A percentile compares a stretch with the other conserved stretches of the same genome.
Evolutionary conservation across 1,140 invertebrate genomes (phyloP).

Genomic region (Drosophila virilis): DNA sequence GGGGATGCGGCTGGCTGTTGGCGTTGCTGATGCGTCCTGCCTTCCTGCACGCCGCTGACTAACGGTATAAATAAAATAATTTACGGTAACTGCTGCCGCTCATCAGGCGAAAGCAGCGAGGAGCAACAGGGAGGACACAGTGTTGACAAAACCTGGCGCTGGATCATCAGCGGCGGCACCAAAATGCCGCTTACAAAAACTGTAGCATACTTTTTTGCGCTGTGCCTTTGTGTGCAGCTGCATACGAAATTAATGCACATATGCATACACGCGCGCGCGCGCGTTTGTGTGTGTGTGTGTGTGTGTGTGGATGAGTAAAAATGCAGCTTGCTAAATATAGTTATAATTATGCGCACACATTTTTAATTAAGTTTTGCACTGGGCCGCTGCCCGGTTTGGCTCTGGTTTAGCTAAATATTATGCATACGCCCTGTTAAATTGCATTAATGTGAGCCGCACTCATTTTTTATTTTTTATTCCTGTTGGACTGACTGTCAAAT

Average conservation of each 20-base stretch:
- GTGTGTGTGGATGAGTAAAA: slow-evolving; percentile 41
- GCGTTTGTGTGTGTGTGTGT: slow-evolving; percentile 12
- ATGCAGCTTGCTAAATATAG: slow-evolving; percentile 75
- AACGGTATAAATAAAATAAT: slow-evolving; percentile 82
- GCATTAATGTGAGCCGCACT: slow-evolving; percentile 66
- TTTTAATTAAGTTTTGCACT: slow-evolving; percentile 79
- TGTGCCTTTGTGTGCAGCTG: slow-evolving; percentile 68
- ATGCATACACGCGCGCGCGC: slow-evolving; percentile 26
- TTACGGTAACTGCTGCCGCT: slow-evolving; percentile 81
- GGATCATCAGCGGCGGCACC: slow-evolving; percentile 62
- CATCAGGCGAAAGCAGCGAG: slow-evolving; percentile 61
- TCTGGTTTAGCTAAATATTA: slow-evolving; percentile 76
- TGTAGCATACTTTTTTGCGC: slow-evolving; percentile 74
- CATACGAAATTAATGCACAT: slow-evolving; percentile 78
- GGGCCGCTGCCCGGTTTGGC: slow-evolving; percentile 48
- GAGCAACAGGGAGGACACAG: slow-evolving; percentile 5
- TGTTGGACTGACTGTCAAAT: slow-evolving; percentile 52
- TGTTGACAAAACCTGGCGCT: slow-evolving; percentile 77
- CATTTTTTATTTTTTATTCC: slow-evolving; percentile 23
- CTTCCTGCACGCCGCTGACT: slow-evolving; percentile 29
- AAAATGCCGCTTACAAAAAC: slow-evolving; percentile 67
- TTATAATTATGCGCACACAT: slow-evolving; percentile 82
- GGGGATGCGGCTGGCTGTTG: slow-evolving; percentile 32
- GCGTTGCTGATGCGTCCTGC: slow-evolving; percentile 23
- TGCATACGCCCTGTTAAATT: slow-evolving; percentile 81